Base-by-base conservation (phyloP, 2,888 invertebrate genomes). In the Candidula unifasciata region DNA sequence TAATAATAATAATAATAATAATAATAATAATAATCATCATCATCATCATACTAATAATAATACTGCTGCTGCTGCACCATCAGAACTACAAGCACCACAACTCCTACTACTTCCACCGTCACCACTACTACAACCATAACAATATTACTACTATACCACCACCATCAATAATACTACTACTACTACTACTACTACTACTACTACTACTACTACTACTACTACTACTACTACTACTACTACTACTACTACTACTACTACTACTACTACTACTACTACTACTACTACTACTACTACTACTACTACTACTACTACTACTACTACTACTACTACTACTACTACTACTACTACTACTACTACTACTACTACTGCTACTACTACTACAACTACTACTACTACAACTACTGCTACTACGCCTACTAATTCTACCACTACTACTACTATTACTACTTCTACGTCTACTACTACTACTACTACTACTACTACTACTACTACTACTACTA, bases 301-400 rank as follows among this genome's bases (percentile, higher is more conserved):
- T 37, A 52, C 74, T 37, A 16, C 44, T 74, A 52, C 44, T 37
- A 37, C 44, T 74, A 6, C 35, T 37, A 74, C 74, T 37, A 74
- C 44, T 37, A 33, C 74, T 37, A 74, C 74, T 74, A 52, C 74
- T 37, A 37, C 74, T 37, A 37, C 74, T 37, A 37, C 44, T 37
- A 74, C 74, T 37, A 74, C 44, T 37, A 37, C 44, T 37, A 74
- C 44, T 74, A 74, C 44, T 21, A 74, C 74, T 37, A 74, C 74
- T 37, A 74, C 13, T 37, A 37, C 74, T 37, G 44, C 44, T 74
- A 52, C 74, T 37, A 52, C 44, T 33, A 52, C 74, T 37, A 24
- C 74, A 5, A 52, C 74, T 37, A 30, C 76, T 54, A 57, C n/a
- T 54, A 6, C 76, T 27, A 57, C n/a, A 27, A 24, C 1, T 27